These are phyloP conservation scores for Orthonevra nobilis DNA, from an alignment of 2,888 invertebrate genomes.

Conservation along the genomic window DNA sequence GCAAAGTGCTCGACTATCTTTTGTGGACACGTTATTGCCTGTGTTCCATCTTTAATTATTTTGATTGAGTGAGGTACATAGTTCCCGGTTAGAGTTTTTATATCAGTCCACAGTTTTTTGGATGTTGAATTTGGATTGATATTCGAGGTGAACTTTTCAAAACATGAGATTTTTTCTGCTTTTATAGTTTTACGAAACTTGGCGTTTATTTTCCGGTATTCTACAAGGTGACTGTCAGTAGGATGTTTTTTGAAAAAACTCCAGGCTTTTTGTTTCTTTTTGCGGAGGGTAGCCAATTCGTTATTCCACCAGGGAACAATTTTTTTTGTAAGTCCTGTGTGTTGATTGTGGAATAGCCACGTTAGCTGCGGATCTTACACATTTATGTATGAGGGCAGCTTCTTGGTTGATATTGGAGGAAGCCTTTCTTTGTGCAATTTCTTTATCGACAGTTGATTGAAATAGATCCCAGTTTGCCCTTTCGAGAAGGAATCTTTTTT, in stretches of 20 bases:
- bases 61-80: conserved; percentile 11
- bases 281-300: conserved; percentile 1
- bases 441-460: not conserved
- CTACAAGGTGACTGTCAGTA: not conserved
- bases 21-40: not conserved
- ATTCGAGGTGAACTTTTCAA: not conserved
- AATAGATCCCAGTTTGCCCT: not conserved
- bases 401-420: conserved; percentile 1
- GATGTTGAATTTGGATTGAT: conserved; percentile 19
- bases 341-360: conserved; percentile 5
- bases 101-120: conserved; percentile 23
- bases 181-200: conserved; percentile 8
- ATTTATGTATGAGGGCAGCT: not conserved
- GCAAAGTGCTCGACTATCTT: too few species aligned
- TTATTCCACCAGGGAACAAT: conserved; percentile 6
- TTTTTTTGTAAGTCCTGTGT: not conserved
- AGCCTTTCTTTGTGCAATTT: not conserved
- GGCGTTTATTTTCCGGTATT: conserved; percentile 3
- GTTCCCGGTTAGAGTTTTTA: conserved; percentile 21
- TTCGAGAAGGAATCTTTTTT: too few species aligned
- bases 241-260: not conserved
- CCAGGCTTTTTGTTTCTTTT: conserved; percentile 5
- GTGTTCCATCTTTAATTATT: not conserved
- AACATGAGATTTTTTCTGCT: not conserved
- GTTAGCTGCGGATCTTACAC: conserved; percentile 10